phyloP scores from a whole-genome alignment of 2,888 invertebrate genomes.

The Sphecodes monilicornis region DNA sequence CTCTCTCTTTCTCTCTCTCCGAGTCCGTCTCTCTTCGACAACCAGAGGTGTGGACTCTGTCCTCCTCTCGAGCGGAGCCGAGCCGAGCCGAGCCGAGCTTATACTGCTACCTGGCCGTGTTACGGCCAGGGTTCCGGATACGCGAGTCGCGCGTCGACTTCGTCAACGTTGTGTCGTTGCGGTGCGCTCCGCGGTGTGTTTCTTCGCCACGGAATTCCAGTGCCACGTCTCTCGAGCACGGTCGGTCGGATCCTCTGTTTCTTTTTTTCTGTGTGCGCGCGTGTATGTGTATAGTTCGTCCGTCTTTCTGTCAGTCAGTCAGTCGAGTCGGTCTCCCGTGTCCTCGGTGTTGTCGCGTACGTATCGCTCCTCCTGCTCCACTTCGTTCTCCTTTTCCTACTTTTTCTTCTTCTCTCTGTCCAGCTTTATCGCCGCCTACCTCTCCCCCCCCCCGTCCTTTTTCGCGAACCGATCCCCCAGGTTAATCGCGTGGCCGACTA shows the following conservation, averaged over 20 bases:
- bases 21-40: slow-evolving; percentile 15
- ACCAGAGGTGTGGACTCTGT: background rate
- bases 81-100: background rate
- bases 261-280: background rate
- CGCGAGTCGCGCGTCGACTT: slow-evolving; percentile 52
- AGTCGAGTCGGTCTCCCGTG: background rate
- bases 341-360: slow-evolving; percentile 9
- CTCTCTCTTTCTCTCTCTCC: slow-evolving; percentile 31
- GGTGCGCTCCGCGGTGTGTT: slow-evolving; percentile 27
- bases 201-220: slow-evolving; percentile 59
- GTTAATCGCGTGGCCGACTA: background rate
- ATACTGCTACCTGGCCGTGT: slow-evolving; percentile 56
- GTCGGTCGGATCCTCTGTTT: slow-evolving; percentile 24
- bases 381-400: background rate
- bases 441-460: background rate
- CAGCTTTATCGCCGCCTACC: background rate
- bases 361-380: background rate
- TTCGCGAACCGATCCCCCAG: background rate
- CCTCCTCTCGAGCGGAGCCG: slow-evolving; percentile 8
- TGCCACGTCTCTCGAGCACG: slow-evolving; percentile 63
- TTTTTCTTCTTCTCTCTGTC: background rate
- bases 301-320: background rate
- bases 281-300: background rate
- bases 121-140: slow-evolving; percentile 57
- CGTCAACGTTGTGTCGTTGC: slow-evolving; percentile 60